Percentiles rank a stretch among this genome's conserved stretches.
phyloP scores from a whole-genome alignment of 2,888 invertebrate genomes.

The Limenitis camilla region DNA sequence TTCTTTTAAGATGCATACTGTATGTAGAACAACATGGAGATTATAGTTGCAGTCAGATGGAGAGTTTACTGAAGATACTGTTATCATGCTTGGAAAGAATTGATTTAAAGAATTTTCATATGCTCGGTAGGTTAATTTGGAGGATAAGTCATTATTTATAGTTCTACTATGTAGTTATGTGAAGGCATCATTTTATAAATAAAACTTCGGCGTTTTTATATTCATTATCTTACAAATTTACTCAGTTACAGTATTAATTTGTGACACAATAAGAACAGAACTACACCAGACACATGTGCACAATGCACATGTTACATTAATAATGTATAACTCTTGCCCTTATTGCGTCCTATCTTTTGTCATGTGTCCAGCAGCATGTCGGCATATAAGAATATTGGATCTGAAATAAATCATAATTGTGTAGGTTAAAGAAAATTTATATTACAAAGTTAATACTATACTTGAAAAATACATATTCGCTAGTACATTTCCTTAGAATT shows the following conservation, averaged over 20 bases:
- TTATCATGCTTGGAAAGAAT: constrained; percentile 54
- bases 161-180: not conserved
- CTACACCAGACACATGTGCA: not conserved
- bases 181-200: too few species aligned
- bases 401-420: too few species aligned
- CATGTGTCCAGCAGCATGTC: not conserved
- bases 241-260: too few species aligned
- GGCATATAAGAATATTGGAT: not conserved
- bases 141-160: not conserved
- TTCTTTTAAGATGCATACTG: constrained; percentile 46
- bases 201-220: too few species aligned
- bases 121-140: constrained; percentile 47
- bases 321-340: not conserved
- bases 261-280: not conserved
- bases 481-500: too few species aligned
- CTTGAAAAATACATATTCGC: too few species aligned
- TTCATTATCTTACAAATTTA: too few species aligned
- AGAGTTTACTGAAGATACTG: constrained; percentile 58
- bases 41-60: constrained; percentile 43
- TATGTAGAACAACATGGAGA: constrained; percentile 39
- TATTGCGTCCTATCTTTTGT: not conserved
- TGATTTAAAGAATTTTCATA: constrained; percentile 65
- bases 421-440: too few species aligned
- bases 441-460: too few species aligned
- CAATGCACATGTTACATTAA: not conserved